Evolutionary conservation across 2,113 vertebrate genomes (phyloP).

Genomic region (Mesitornis unicolor): DNA sequence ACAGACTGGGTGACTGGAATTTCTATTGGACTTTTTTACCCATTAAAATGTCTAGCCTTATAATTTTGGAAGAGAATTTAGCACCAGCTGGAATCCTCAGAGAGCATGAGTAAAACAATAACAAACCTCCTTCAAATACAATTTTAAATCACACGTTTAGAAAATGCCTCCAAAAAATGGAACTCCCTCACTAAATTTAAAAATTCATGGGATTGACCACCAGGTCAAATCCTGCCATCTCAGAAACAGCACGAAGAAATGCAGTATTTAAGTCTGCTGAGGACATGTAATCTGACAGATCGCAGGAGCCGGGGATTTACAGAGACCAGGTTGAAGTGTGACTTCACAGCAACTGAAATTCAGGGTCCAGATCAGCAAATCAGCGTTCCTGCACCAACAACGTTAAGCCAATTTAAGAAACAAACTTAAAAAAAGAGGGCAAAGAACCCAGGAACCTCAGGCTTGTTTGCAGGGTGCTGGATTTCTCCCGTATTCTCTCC

Average conservation of each 20-base stretch:
- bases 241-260: neutral
- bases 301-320: neutral
- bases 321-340: neutral
- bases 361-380: neutral
- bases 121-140: neutral
- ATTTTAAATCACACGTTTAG: neutral
- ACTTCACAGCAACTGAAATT: neutral
- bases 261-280: neutral
- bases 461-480: neutral
- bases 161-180: neutral
- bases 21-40: neutral
- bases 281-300: neutral
- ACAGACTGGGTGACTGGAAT: neutral
- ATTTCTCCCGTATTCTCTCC: neutral
- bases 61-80: slow-evolving; percentile 6
- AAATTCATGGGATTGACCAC: neutral
- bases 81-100: slow-evolving; percentile 13
- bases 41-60: neutral
- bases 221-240: neutral
- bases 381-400: neutral
- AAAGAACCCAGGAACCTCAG: neutral
- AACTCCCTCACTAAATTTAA: neutral
- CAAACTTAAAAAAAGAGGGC: too few relatives aligned
- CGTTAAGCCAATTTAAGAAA: neutral
- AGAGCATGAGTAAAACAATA: neutral